Evolutionary conservation across 2,113 vertebrate species (phyloP).

Genomic region (Lepisosteus osseus): DNA sequence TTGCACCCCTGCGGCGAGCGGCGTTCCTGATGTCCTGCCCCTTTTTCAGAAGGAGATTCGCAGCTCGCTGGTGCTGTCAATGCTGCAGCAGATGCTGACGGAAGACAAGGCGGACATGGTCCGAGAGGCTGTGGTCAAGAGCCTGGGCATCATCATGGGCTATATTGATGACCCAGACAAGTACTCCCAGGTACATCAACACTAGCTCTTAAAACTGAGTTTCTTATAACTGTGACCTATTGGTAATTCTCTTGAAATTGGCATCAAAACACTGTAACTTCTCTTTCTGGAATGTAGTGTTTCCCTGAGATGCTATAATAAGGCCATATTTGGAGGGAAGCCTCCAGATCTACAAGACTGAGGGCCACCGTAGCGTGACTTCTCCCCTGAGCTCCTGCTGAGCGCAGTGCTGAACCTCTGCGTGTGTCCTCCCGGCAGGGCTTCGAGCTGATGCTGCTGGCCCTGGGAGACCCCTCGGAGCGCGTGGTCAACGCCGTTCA

Average conservation of each 20-base stretch:
- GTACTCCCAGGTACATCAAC: constrained; percentile 81
- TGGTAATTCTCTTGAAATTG: no score
- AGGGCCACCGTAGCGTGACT: no score
- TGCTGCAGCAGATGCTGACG: constrained; percentile 96
- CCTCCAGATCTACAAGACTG: no score
- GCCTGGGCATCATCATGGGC: constrained; percentile 94
- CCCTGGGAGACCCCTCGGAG: constrained; percentile 90
- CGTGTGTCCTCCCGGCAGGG: constrained; percentile 64
- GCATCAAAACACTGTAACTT: no score
- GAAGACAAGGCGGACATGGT: constrained; percentile 98
- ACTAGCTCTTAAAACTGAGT: no score
- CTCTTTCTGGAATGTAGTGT: no score
- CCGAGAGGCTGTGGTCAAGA: constrained; percentile 97
- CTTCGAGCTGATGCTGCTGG: constrained; percentile 90
- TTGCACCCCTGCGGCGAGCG: no score
- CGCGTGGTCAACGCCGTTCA: constrained; percentile 91
- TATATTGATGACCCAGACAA: constrained; percentile 98
- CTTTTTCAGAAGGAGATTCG: constrained; percentile 90
- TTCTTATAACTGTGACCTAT: no score
- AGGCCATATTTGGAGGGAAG: no score
- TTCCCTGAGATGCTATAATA: no score
- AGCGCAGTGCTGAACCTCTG: background rate
- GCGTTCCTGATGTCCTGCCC: no score
- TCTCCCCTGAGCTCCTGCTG: no score
- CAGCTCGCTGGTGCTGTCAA: constrained; percentile 94